These are phyloP conservation scores for Cecidostiba fungosa DNA, from an alignment of 2,888 invertebrate genomes.

Conservation along the genomic window DNA sequence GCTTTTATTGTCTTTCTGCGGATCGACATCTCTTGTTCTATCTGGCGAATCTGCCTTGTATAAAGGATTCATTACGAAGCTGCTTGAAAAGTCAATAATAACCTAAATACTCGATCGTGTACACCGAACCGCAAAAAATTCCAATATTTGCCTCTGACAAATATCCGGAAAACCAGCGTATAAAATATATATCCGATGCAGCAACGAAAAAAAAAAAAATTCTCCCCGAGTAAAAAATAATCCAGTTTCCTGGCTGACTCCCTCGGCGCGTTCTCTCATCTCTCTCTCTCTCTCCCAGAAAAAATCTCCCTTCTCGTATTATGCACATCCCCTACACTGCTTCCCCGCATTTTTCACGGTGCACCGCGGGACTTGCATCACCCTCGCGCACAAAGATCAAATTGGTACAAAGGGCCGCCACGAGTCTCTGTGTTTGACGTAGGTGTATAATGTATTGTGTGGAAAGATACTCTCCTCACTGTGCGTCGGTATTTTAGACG, in stretches of 20 bases:
- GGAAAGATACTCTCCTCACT: background rate
- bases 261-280: background rate
- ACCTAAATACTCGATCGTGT: too few relatives aligned
- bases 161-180: too few relatives aligned
- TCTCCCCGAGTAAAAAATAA: background rate
- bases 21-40: too few relatives aligned
- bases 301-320: background rate
- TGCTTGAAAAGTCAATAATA: too few relatives aligned
- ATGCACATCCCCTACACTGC: conserved; percentile 3
- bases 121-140: too few relatives aligned
- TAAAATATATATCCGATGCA: too few relatives aligned
- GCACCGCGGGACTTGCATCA: background rate
- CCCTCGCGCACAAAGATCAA: conserved; percentile 25
- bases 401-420: conserved; percentile 29
- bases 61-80: too few relatives aligned
- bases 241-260: background rate
- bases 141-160: too few relatives aligned
- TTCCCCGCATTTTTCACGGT: conserved; percentile 22
- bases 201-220: background rate
- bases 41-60: too few relatives aligned
- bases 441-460: background rate
- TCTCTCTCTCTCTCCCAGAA: background rate
- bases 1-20: background rate
- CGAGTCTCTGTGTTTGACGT: background rate
- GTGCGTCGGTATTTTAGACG: background rate